Evolutionary conservation across 2,113 vertebrate species (phyloP).

Genomic region (Porphyrio hochstetteri): DNA sequence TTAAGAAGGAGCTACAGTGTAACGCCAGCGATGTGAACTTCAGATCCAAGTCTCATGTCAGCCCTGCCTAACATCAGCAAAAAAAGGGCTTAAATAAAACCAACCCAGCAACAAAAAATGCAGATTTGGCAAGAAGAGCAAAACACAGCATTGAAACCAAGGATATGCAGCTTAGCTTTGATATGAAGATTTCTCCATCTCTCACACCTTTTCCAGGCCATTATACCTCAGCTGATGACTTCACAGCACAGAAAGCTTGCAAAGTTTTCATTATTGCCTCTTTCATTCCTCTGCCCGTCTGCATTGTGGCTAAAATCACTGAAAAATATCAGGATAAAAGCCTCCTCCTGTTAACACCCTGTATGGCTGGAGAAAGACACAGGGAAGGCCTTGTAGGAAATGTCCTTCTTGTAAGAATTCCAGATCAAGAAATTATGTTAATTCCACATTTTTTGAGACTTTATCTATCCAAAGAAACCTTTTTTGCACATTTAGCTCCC

Average conservation of each 20-base stretch:
- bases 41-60: neutral
- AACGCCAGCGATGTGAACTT: neutral
- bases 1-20: neutral
- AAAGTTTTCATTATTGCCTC: neutral
- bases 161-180: neutral
- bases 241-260: neutral
- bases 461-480: neutral
- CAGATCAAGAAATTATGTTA: neutral
- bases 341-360: neutral
- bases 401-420: neutral
- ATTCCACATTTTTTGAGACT: neutral
- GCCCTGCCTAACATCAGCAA: fast-evolving
- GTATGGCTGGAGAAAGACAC: neutral
- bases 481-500: neutral
- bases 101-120: neutral
- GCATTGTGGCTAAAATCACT: neutral
- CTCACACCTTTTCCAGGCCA: neutral
- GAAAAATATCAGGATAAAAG: neutral
- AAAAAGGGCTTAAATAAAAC: neutral
- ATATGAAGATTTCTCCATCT: neutral
- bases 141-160: neutral
- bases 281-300: neutral
- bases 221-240: neutral
- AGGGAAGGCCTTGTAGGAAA: neutral
- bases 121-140: neutral